Base-by-base conservation (phyloP, 2,888 invertebrate species). In the Buathra laborator region DNA sequence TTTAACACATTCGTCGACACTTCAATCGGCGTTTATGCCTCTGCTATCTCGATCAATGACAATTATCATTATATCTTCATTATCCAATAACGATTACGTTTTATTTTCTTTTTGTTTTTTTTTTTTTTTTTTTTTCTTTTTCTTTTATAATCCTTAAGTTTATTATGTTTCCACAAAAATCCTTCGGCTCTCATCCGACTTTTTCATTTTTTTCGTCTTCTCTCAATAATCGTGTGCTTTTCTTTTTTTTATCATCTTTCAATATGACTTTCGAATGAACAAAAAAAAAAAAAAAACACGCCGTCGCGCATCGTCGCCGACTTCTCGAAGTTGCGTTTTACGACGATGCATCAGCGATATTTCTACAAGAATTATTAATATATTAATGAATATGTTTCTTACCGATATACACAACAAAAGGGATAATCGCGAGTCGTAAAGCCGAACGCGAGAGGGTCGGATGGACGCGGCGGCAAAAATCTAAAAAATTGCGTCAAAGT, bases 401-500 rank as follows among this genome's bases (percentile, higher is more conserved):
- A 91, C 89, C 89, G 89, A 91, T 92, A 92, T 92, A 91, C 92
- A 92, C 92, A 92, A 92, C 89, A 90, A 86, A 86, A 85, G 87
- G 87, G 84, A 83, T 86, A 79, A 72, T 81, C 79, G 81, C 79
- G 77, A 37, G 5, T 51, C 87, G 87, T 76, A 78, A 51, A 83
- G 81, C 71, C 83, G 78, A 94, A 94, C 94, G 94, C 94, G 86
- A 94, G 94, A 94, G 94, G 72, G 77, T 24, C 24, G 80, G 93
- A 94, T 29, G 24, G 19, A 2, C 16, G 44, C 10, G 10, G 43
- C 6, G 9, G 44, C 19, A 46, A 67, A 67, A 67, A 46, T 10
- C 12, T 77, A 12, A 46, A 37, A 37, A 6, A 24, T 1, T 44
- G 44, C 32, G 4, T 1, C 68, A 68, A 29, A 16, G 12, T 78